Base-by-base conservation (phyloP, 2,797 vertebrate genomes). In the Spinus pinus region DNA sequence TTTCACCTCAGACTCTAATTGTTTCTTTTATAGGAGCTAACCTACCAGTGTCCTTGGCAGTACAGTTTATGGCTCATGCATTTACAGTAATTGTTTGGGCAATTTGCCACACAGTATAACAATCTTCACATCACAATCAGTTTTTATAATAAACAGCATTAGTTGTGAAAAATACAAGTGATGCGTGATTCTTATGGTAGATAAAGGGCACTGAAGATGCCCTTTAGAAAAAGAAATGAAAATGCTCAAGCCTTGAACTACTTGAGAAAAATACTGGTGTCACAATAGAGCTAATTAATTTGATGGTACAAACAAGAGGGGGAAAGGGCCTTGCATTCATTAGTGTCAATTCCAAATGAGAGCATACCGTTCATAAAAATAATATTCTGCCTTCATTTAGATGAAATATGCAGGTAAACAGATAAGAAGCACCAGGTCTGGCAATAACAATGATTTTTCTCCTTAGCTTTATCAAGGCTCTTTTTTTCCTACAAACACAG, bases 1-100 rank as follows among this genome's bases (percentile, higher is more conserved):
- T 97, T 97, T 97, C 94, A 97, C 96, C 88, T 96, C 90, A 96
- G 88, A 96, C 73, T 90, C 94, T 97, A 97, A 97, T 97, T 97
- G 93, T 96, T 95, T 97, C 94, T 95, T 98, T 98, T 97, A 97
- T 96, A 93, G 80, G 62, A 91, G 89, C 92, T 96, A 97, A 97
- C 96, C 91, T 97, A 91, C 93, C 87, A 89, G 88, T 96, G 93
- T 97, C 96, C 96, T 97, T 97, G 93, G 93, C 94, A 95, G 91
- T 96, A 88, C 81, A 95, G 82, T 97, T 96, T 96, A 95, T 88
- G 88, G 86, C 88, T 81, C 88, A 95, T 97, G 78, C 88, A 96
- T 93, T 97, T 97, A 95, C 72, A 96, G 92, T 96, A 97, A 96
- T 97, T 96, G 80, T 97, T 96, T 97, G 96, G 94, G 91, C 93